A percentile compares a stretch with the other conserved stretches of the same genome.
These are phyloP conservation scores for Delphinapterus leucas DNA, from an alignment of 2,113 vertebrate genomes.

Conservation along the genomic window DNA sequence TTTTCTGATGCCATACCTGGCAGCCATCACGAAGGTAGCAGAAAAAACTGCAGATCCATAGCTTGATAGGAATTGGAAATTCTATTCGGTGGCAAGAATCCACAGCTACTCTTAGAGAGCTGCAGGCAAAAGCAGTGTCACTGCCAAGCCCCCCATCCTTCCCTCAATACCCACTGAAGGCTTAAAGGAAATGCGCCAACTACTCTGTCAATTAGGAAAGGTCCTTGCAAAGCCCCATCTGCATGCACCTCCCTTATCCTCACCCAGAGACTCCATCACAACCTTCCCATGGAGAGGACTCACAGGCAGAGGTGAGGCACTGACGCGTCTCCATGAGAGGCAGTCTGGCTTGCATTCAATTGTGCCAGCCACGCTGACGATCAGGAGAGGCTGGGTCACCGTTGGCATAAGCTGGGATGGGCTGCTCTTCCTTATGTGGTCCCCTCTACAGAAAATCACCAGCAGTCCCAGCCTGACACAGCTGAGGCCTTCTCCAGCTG, in stretches of 20 bases:
- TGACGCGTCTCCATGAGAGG: not conserved
- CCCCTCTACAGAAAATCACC: slow-evolving; percentile 60
- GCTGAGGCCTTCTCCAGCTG: slow-evolving; percentile 71
- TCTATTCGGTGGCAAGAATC: not conserved
- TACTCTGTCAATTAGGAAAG: not conserved
- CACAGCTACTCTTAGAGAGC: not conserved
- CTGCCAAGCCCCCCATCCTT: not conserved
- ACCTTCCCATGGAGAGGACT: slow-evolving; percentile 49
- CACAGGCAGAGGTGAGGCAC: not conserved
- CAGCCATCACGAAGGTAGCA: not conserved
- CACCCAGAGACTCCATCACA: slow-evolving; percentile 9
- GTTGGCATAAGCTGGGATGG: slow-evolving; percentile 16
- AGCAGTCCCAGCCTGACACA: slow-evolving; percentile 58
- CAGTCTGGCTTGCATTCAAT: not conserved
- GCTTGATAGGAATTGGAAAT: slow-evolving; percentile 40
- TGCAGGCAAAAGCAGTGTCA: not conserved
- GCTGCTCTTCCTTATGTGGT: slow-evolving; percentile 12
- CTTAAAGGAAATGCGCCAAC: not conserved
- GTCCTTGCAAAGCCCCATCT: not conserved
- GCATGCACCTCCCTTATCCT: not conserved
- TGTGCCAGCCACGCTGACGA: slow-evolving; percentile 39
- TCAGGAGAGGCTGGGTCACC: slow-evolving; percentile 9
- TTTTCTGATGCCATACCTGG: slow-evolving; percentile 38
- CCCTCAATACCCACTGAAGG: not conserved
- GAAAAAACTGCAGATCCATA: not conserved